Conservation (phyloP, 30 jellyfish, hydroid and myxozoan genomes). For the Pelagia noctiluca region DNA sequence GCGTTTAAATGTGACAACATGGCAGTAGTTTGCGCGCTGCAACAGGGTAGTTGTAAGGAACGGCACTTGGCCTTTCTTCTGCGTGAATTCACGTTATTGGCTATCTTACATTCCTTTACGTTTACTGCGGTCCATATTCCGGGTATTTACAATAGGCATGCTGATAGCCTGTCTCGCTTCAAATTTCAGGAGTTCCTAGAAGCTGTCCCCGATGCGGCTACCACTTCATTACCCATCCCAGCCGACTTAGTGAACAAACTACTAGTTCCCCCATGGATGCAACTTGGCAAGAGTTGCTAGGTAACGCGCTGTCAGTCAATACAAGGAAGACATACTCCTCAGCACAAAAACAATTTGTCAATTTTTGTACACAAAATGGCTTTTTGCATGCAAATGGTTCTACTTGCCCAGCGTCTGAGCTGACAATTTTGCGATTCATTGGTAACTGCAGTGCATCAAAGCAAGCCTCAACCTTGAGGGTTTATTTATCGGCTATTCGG, state of each 20-base stretch:
- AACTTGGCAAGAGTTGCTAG: slow-evolving; percentile 4
- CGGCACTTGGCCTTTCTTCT: background rate
- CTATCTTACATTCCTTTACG: background rate
- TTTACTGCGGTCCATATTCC: background rate
- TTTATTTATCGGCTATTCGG: slow-evolving; percentile 32
- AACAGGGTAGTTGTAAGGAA: too few relatives aligned
- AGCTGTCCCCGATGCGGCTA: background rate
- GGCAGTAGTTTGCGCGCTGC: background rate
- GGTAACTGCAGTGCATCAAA: background rate
- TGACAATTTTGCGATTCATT: slow-evolving; percentile 13
- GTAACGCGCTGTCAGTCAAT: background rate
- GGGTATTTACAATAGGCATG: background rate
- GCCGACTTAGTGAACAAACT: background rate
- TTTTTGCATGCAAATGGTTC: slow-evolving; percentile 11
- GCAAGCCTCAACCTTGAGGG: slow-evolving; percentile 10
- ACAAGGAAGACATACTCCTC: background rate
- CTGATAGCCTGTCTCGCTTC: background rate
- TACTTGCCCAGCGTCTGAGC: slow-evolving; percentile 40
- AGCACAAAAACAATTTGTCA: slow-evolving; percentile 2
- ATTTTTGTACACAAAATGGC: background rate
- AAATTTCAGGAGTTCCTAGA: background rate
- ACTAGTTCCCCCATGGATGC: slow-evolving; percentile 17
- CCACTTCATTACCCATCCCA: background rate
- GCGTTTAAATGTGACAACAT: background rate
- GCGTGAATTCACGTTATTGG: background rate